Conservation (phyloP, 2,797 vertebrate species). For the Leptodactylus fallax region DNA sequence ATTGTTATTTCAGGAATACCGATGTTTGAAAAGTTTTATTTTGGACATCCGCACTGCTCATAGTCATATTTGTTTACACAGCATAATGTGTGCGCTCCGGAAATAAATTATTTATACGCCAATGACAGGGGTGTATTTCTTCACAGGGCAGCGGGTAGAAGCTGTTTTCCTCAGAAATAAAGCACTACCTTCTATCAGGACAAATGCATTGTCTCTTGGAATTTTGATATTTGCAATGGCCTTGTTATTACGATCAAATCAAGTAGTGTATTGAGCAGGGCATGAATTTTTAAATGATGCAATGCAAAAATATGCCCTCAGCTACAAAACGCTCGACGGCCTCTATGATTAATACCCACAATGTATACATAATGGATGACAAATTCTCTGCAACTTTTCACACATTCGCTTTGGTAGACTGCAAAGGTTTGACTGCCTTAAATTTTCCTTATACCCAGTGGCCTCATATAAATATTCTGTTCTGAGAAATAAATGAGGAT, state of each 20-base stretch:
- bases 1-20: constrained; percentile 56
- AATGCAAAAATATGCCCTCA: constrained; percentile 64
- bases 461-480: constrained; percentile 69
- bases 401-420: constrained; percentile 69
- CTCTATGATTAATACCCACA: constrained; percentile 62
- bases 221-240: constrained; percentile 62
- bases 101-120: constrained; percentile 58
- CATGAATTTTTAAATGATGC: constrained; percentile 63
- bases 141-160: neutral
- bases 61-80: constrained; percentile 40
- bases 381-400: constrained; percentile 62
- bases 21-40: constrained; percentile 57
- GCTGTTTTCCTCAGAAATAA: constrained; percentile 22
- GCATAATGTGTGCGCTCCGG: constrained; percentile 27
- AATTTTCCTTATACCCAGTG: constrained; percentile 55
- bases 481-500: constrained; percentile 62
- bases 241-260: constrained; percentile 64
- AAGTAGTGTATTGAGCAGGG: constrained; percentile 65
- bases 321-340: constrained; percentile 58
- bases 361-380: constrained; percentile 56
- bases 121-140: constrained; percentile 25
- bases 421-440: constrained; percentile 64
- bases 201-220: constrained; percentile 65
- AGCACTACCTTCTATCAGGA: constrained; percentile 2
- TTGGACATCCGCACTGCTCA: constrained; percentile 25